Evolutionary conservation across 1,140 invertebrate genomes (phyloP), one percentile per base, ranked within the genome.

Genomic region (Asobara japonica): DNA sequence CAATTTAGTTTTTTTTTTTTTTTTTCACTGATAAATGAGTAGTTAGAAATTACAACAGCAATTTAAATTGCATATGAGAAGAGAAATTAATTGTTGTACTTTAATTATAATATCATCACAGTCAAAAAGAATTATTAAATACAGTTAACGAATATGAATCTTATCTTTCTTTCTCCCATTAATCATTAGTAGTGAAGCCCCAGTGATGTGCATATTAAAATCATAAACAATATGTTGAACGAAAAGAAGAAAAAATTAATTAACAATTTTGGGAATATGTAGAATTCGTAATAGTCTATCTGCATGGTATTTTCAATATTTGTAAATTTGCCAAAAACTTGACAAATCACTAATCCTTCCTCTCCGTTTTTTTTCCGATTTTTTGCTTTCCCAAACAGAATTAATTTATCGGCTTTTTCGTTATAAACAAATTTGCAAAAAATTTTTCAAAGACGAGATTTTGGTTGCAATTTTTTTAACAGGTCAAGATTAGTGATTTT

Each of bases 71-170:
- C 41, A 16, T 45, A 16, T 45, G 41, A 45, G 41, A 45, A 45
- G 41, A 45, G 41, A 45, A 45, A 45, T 45, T 13, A 45, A 45
- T 45, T 45, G 5, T 45, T 5, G 41, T 45, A 45, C 41, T 45
- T 45, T 45, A 45, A 45, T 45, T 45, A 45, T 45, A 45, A 45
- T 45, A 45, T 45, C 41, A 45, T 45, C 41, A 45, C 41, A 45
- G 41, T 45, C 41, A 45, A 45, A 45, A 45, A 45, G 41, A 45
- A 45, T 45, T 45, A 45, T 45, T 45, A 16, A 45, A 45, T 45
- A 45, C 41, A 45, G 41, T 45, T 45, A 45, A 45, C n/a, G 41
- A 45, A 45, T 45, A 45, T 45, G 41, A 45, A 16, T 45, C 41
- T 45, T 45, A 13, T 45, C 41, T 45, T 45, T 45, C 41, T 45